Base-by-base conservation (phyloP, 2,113 vertebrate species). In the Lophura nycthemera region DNA sequence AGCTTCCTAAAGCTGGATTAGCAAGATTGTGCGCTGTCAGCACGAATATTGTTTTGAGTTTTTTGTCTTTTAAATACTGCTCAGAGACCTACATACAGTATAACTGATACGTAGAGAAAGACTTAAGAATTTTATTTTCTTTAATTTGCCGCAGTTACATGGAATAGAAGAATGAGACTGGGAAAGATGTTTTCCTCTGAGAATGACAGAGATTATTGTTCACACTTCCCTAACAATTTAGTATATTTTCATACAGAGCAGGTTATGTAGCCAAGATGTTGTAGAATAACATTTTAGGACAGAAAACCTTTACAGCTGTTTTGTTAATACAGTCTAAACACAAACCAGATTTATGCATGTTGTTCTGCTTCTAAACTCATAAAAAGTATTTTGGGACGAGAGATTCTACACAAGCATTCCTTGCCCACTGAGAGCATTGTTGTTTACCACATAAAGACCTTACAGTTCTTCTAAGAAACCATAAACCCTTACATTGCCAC, bases 41-140 rank as follows among this genome's bases (percentile, higher is more conserved):
- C 96, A 96, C 96, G 83, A 97, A 96, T 96, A 96, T 92, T 97
- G 88, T 95, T 97, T 98, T 96, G 79, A 73, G 86, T 96, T 96
- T 84, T 96, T 95, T 96, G 87, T 96, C 83, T 97, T 97, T 95
- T 97, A 96, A 97, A 95, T 97, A 91, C 79, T 96, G 63, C 87
- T 97, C 48, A 84, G 93, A 92, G 94, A 95, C 77, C 95, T 96
- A 83, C 1, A 3, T 92, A 63, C 65, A 84, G 90, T 89, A 74
- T 97, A 97, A 97, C 60, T 97, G 97, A 96, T 97, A 92, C 47
- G 81, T 47, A 56, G 36, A 89, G 93, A 94, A 96, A 96, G 74
- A 95, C 94, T 97, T 95, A 88, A 88, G 69, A 90, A 95, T 97
- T 97, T 97, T 97, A 73, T 97, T 74, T 91, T 96, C 91, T 93